A percentile compares a stretch with the other conserved stretches of the same genome.
Conservation (phyloP, 2,888 invertebrate species). For the Didymodactylos carnosus region DNA sequence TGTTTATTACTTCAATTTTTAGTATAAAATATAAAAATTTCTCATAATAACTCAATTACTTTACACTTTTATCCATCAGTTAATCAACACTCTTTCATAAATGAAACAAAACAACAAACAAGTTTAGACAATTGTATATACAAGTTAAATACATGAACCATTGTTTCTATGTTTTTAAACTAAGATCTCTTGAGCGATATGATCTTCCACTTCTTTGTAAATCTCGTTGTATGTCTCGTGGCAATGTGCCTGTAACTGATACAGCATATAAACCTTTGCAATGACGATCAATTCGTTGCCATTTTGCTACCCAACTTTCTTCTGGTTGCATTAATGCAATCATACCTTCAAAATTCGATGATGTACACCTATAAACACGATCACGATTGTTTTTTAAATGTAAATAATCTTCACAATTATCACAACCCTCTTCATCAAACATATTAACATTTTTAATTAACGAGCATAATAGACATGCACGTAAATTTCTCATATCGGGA, state of each 20-base stretch:
- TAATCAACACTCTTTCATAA: too few relatives aligned
- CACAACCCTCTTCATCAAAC: constrained; percentile 91
- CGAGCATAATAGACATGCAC: constrained; percentile 8
- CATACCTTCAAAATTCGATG: constrained; percentile 93
- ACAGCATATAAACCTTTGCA: constrained; percentile 67
- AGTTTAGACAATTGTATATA: not conserved
- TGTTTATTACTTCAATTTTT: too few relatives aligned
- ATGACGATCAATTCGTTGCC: constrained; percentile 59
- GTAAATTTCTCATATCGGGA: not conserved
- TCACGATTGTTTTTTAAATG: constrained; percentile 87
- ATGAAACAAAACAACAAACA: too few relatives aligned
- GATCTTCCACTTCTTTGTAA: constrained; percentile 75
- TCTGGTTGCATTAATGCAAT: constrained; percentile 85
- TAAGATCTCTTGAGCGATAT: constrained; percentile 57
- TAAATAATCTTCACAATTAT: constrained; percentile 90
- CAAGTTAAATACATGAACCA: not conserved
- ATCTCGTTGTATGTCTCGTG: constrained; percentile 65
- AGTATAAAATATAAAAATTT: too few relatives aligned
- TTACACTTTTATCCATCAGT: too few relatives aligned
- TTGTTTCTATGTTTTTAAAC: constrained; percentile 13
- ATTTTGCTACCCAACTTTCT: constrained; percentile 97
- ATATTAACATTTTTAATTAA: constrained; percentile 65
- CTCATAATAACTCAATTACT: too few relatives aligned
- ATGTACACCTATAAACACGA: constrained; percentile 88
- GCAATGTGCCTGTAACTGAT: constrained; percentile 76